Evolutionary conservation across 2,888 invertebrate genomes (phyloP).

Genomic region (Napeogenes sylphis): DNA sequence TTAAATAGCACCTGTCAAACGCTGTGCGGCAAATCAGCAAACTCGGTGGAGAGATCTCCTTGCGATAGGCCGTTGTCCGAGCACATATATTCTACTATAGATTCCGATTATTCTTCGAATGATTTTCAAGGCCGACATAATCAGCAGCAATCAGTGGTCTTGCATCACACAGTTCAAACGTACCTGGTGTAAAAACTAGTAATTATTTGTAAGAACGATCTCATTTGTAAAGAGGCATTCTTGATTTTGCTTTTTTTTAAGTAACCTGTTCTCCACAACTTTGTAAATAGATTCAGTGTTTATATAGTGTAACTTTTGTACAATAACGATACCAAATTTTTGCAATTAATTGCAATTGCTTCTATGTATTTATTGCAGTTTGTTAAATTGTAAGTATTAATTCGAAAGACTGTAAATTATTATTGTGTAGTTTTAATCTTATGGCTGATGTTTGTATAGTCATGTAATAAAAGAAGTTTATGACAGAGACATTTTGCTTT

Average conservation of each 20-base stretch:
- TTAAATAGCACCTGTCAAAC: conserved; percentile 80
- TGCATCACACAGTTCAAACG: conserved; percentile 74
- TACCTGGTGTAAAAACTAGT: conserved; percentile 64
- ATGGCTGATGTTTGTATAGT: conserved; percentile 74
- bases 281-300: conserved; percentile 62
- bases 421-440: conserved; percentile 68
- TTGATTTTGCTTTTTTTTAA: conserved; percentile 56
- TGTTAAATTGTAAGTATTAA: conserved; percentile 71
- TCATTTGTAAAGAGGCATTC: conserved; percentile 60
- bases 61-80: conserved; percentile 87
- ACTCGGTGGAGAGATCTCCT: conserved; percentile 77
- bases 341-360: conserved; percentile 70
- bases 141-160: conserved; percentile 67
- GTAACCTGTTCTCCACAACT: conserved; percentile 51
- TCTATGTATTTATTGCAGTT: conserved; percentile 72
- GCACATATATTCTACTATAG: conserved; percentile 93
- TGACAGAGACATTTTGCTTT: conserved; percentile 49
- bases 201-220: conserved; percentile 49
- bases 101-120: conserved; percentile 89
- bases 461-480: conserved; percentile 73
- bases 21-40: conserved; percentile 75
- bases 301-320: conserved; percentile 70
- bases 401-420: conserved; percentile 76
- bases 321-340: conserved; percentile 75
- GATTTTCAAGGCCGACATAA: conserved; percentile 65